phyloP scores from a whole-genome alignment of 2,797 vertebrate genomes.

The Poeciliopsis presidionis region DNA sequence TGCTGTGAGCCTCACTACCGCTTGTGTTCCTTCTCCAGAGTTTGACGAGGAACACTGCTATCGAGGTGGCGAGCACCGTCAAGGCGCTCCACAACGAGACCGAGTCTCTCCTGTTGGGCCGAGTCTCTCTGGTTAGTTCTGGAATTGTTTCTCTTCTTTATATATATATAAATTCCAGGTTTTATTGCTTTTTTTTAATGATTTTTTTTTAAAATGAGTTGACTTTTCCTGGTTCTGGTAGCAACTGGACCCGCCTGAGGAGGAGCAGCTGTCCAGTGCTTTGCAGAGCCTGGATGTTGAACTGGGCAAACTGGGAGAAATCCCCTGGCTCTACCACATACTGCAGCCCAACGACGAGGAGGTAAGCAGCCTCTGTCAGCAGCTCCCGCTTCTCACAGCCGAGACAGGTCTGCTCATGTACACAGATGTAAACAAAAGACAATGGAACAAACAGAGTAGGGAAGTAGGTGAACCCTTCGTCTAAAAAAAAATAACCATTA shows the following conservation, averaged over 20 bases:
- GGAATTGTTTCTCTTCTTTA: background rate
- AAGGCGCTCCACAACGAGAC: conserved; percentile 97
- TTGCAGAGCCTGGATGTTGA: conserved; percentile 91
- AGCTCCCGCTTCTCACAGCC: background rate
- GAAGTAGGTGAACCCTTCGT: background rate
- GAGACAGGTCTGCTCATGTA: background rate
- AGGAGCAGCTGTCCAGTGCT: conserved; percentile 90
- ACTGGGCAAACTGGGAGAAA: conserved; percentile 90
- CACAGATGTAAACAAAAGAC: background rate
- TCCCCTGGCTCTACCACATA: conserved; percentile 95
- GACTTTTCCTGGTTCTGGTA: conserved; percentile 55
- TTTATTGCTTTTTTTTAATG: background rate
- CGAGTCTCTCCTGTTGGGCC: conserved; percentile 91
- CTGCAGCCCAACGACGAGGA: conserved; percentile 95
- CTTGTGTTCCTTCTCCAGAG: conserved; percentile 77
- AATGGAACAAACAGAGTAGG: background rate
- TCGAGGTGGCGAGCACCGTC: conserved; percentile 93
- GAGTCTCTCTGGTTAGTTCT: conserved; percentile 91
- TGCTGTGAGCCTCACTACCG: background rate
- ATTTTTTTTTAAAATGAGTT: background rate
- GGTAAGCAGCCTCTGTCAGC: conserved; percentile 75
- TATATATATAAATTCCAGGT: background rate
- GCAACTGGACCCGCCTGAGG: conserved; percentile 94
- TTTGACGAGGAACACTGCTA: conserved; percentile 93
- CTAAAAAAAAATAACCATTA: background rate